Conservation (phyloP, 2,797 vertebrate species). For the Hypotaenidia okinawae region DNA sequence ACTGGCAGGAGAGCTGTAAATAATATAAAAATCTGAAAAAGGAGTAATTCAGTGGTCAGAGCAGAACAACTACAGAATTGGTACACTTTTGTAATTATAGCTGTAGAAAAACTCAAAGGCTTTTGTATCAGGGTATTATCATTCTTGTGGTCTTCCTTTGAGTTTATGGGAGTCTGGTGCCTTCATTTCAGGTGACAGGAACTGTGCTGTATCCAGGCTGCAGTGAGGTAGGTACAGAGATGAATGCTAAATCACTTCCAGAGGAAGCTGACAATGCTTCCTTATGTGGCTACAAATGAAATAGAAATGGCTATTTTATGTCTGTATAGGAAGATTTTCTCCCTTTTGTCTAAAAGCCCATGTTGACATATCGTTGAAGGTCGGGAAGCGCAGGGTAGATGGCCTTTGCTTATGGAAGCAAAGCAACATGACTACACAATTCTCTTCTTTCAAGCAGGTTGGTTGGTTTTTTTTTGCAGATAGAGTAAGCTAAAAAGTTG, state of each 20-base stretch:
- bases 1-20: not conserved
- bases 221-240: not conserved
- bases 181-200: not conserved
- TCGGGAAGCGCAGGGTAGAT: not conserved
- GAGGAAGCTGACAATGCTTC: not conserved
- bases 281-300: not conserved
- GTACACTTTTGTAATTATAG: not conserved
- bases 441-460: not conserved
- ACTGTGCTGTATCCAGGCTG: not conserved
- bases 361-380: not conserved
- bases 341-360: not conserved
- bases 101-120: not conserved
- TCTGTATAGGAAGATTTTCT: not conserved
- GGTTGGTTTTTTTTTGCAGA: not conserved
- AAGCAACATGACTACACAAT: not conserved
- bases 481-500: not conserved
- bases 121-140: not conserved
- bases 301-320: constrained; percentile 1
- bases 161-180: not conserved
- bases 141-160: not conserved
- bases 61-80: not conserved
- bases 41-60: not conserved
- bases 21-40: not conserved
- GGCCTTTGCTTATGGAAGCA: not conserved
- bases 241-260: not conserved